Base-by-base conservation (phyloP, 2,888 invertebrate genomes). In the Neoascia interrupta region DNA sequence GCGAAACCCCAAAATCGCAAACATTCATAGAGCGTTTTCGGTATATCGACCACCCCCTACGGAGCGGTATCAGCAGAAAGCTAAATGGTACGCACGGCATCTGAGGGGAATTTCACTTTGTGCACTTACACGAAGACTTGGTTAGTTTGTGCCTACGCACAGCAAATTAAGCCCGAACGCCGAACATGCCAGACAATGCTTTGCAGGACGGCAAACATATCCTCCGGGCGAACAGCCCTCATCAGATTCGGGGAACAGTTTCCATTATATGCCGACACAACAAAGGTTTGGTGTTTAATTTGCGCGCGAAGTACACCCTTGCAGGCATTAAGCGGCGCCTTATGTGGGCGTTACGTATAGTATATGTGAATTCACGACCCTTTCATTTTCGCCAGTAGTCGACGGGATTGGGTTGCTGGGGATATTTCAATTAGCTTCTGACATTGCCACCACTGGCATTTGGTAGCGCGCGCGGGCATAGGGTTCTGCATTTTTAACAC, bases 371-470 rank as follows among this genome's bases (percentile, higher is more conserved):
- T 21, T 41, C 21, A 8, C 47, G 56, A 54, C 54, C 69, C 61
- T 51, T 56, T 36, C 10, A 26, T 21, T 28, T 6, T n/a, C n/a
- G n/a, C n/a, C n/a, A n/a, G n/a, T n/a, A 37, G 49, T 5, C 6
- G 16, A 15, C 18, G n/a, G 45, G 21, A 5, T 18, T 15, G 23
- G 23, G 36, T 5, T n/a, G 8, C 28, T n/a, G 21, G 64, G 56
- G 51, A 70, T 76, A 72, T 76, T 76, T 76, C 76, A 76, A 76
- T 76, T 76, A 76, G 76, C 76, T 72, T 53, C 64, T 47, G 58
- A 72, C 64, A 76, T 60, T 34, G 43, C 63, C 26, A 37, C 15
- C 41, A 6, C 28, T 66, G 54, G 15, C 1, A 19, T n/a, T 21
- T 8, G 49, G 51, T 6, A 5, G 15, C 31, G 3, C n/a, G 8